These are phyloP conservation scores for Ctenomys sociabilis DNA, from an alignment of 2,113 vertebrate genomes.

Conservation along the genomic window DNA sequence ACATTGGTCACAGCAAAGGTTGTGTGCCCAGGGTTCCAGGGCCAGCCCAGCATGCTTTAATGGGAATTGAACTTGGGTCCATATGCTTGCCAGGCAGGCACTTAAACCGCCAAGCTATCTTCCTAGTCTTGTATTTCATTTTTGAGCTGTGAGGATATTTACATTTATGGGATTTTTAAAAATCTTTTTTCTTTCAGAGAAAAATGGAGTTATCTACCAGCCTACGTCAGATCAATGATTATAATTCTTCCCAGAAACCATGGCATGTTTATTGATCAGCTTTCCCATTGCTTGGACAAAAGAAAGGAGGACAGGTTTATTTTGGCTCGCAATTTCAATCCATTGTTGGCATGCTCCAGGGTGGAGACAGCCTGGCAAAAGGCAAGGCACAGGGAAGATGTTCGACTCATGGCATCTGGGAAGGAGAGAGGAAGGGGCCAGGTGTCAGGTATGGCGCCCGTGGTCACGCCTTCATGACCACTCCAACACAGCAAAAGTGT, in stretches of 20 bases:
- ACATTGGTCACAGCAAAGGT: not conserved
- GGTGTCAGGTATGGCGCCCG: not conserved
- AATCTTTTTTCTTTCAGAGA: slow-evolving; percentile 63
- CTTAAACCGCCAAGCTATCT: no score
- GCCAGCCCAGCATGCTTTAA: no score
- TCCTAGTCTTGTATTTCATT: not conserved
- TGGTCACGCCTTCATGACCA: not conserved
- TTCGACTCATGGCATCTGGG: not conserved
- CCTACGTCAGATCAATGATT: slow-evolving; percentile 10
- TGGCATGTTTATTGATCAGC: not conserved
- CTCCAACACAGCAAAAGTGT: not conserved
- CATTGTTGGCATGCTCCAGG: not conserved
- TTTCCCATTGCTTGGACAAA: not conserved
- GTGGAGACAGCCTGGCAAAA: not conserved
- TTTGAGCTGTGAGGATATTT: slow-evolving; percentile 43
- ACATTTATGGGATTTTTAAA: slow-evolving; percentile 48
- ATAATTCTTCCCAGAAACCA: not conserved
- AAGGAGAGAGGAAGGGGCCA: not conserved
- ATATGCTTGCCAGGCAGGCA: no score
- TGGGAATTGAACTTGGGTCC: no score
- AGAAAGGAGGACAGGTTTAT: not conserved
- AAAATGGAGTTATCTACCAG: slow-evolving; percentile 23
- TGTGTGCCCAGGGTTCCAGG: no score
- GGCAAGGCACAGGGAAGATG: not conserved
- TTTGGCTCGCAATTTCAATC: not conserved